These are phyloP conservation scores for Porites lobata DNA, from an alignment of 92 coral and sea anemone species.

Conservation along the genomic window DNA sequence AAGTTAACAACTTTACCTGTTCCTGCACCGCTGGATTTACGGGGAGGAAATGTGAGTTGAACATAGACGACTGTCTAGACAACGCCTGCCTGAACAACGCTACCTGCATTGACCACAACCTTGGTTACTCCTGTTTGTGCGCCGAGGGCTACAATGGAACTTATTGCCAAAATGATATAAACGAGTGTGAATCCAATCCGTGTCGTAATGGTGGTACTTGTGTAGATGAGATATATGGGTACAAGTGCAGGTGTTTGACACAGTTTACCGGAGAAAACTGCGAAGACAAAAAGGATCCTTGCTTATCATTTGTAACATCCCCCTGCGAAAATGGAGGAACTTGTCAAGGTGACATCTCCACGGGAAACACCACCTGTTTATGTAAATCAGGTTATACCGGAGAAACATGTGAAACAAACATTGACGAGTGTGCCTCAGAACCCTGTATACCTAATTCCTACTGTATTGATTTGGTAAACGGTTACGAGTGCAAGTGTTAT, in stretches of 20 bases:
- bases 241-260: constrained; percentile 58
- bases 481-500: constrained; percentile 63
- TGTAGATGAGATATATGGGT: constrained; percentile 58
- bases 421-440: constrained; percentile 75
- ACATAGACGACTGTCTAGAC: constrained; percentile 69
- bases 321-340: constrained; percentile 73
- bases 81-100: constrained; percentile 77
- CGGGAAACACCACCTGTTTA: constrained; percentile 39
- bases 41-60: constrained; percentile 62
- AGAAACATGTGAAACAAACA: constrained; percentile 57
- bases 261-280: constrained; percentile 69
- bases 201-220: constrained; percentile 80
- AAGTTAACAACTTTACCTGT: constrained; percentile 48
- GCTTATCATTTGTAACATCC: constrained; percentile 5
- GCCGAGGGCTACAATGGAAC: constrained; percentile 75
- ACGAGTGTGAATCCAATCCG: constrained; percentile 64
- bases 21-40: constrained; percentile 66
- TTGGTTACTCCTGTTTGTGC: constrained; percentile 67
- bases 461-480: constrained; percentile 69
- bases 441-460: constrained; percentile 68
- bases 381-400: constrained; percentile 74
- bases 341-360: constrained; percentile 37
- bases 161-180: constrained; percentile 63
- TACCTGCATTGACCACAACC: constrained; percentile 64
- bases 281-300: constrained; percentile 44